A percentile compares a stretch with the other conserved stretches of the same genome.
Evolutionary conservation across 1,140 invertebrate genomes (phyloP).

Genomic region (Drosophila biarmipes): DNA sequence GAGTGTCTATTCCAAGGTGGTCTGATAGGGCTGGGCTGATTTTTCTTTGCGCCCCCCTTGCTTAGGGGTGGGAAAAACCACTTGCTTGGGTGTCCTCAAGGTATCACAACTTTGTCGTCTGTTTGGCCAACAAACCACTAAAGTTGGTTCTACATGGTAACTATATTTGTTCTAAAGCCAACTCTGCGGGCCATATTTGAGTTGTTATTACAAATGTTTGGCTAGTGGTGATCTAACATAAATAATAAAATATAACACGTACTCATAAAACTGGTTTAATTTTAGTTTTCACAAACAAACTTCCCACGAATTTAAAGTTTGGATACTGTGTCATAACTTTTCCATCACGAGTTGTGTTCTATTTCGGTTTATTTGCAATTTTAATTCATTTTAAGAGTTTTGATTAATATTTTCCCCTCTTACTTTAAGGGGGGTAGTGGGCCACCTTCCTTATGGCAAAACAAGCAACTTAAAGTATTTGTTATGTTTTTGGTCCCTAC

Average conservation of each 20-base stretch:
- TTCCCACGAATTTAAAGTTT: background rate
- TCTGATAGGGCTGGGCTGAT: slow-evolving; percentile 16
- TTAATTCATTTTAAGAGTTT: slow-evolving; percentile 19
- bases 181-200: slow-evolving; percentile 21
- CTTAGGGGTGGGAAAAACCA: slow-evolving; percentile 16
- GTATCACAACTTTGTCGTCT: slow-evolving; percentile 55
- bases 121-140: slow-evolving; percentile 44
- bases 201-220: slow-evolving; percentile 39
- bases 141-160: slow-evolving; percentile 27
- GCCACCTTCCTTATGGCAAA: slow-evolving; percentile 21
- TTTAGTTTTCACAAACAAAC: too few relatives aligned
- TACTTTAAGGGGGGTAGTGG: background rate
- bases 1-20: slow-evolving; percentile 33
- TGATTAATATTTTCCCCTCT: slow-evolving; percentile 5
- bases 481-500: slow-evolving; percentile 14
- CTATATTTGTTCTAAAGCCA: slow-evolving; percentile 21
- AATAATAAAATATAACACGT: background rate
- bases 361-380: slow-evolving; percentile 12
- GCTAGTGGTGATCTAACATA: slow-evolving; percentile 19
- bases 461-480: slow-evolving; percentile 8
- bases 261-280: too few relatives aligned
- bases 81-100: slow-evolving; percentile 15
- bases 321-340: slow-evolving; percentile 2
- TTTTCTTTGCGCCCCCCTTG: slow-evolving; percentile 7
- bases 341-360: background rate